Base-by-base conservation (phyloP, 2,888 invertebrate genomes). In the Drosophila diplacantha region DNA sequence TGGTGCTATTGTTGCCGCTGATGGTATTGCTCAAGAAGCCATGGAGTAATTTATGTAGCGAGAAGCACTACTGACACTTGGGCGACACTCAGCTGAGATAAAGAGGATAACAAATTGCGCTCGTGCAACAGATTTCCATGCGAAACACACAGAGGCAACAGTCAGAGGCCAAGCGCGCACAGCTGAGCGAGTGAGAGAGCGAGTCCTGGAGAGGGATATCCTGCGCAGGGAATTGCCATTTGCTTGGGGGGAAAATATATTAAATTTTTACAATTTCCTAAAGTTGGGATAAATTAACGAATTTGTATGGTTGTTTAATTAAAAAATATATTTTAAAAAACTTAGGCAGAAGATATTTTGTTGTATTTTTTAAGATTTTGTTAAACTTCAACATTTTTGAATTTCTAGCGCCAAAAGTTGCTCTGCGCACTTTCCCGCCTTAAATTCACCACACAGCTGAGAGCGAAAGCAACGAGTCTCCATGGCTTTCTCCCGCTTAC, bases 61-160 rank as follows among this genome's bases (percentile, higher is more conserved):
- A 83, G 74, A 71, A 83, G 67, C 71, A 67, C 76, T 75, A 78
- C 70, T 71, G 79, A 71, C 81, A 79, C 78, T 83, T 69, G 63
- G 79, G 49, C 79, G 78, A 81, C 83, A 81, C 79, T 83, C 84
- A 83, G 79, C 82, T 81, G 72, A 83, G 77, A 73, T 79, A 82
- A 82, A 73, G 81, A 75, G 84, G 82, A 83, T 75, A 83, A 83
- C 76, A 84, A 81, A 81, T 82, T 73, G 84, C 71, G 82, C 76
- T 72, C 80, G 74, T 83, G 80, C 80, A 81, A 81, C 80, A 81
- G 80, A 81, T 81, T 81, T 81, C 80, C 84, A 75, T 73, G 67
- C 78, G 73, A 71, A 39, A 8, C 20, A n/a, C 41, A 68, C 43
- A 26, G 16, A 72, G 59, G 57, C 60, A 53, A 59, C 60, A 58